Percentiles rank a stretch among this genome's conserved stretches.
phyloP scores from a whole-genome alignment of 2,888 invertebrate genomes.

The Atethmia centrago region DNA sequence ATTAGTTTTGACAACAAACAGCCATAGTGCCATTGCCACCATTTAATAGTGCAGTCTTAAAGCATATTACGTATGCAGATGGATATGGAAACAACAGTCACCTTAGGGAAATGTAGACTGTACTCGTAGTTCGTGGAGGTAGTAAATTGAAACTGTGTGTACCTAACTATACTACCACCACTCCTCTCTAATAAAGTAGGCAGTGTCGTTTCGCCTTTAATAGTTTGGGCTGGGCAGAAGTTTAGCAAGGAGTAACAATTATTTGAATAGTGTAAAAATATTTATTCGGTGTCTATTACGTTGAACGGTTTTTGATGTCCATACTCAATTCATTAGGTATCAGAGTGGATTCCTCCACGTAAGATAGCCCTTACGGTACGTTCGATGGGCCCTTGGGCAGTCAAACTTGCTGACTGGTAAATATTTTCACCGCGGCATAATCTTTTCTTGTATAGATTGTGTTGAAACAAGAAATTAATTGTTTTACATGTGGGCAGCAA shows the following conservation, averaged over 20 bases:
- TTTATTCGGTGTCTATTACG: neutral
- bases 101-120: constrained; percentile 40
- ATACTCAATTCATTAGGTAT: no score
- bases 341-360: no score
- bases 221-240: constrained; percentile 1
- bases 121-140: constrained; percentile 9
- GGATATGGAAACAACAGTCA: constrained; percentile 28
- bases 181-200: constrained; percentile 15
- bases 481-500: neutral
- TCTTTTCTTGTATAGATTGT: neutral
- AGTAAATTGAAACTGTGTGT: constrained; percentile 42
- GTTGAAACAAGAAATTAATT: neutral
- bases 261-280: neutral
- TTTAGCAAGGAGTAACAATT: neutral
- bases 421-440: neutral
- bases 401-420: no score
- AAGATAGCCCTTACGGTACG: no score
- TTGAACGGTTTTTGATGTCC: no score
- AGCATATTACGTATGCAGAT: constrained; percentile 27
- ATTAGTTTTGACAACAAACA: neutral
- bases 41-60: constrained; percentile 8
- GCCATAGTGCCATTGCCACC: no score
- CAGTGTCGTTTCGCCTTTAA: neutral
- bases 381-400: neutral
- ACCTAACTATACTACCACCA: constrained; percentile 20